Percentiles rank a stretch among this genome's conserved stretches.
Evolutionary conservation across 2,113 vertebrate species (phyloP).

Genomic region (Amphiprion percula): DNA sequence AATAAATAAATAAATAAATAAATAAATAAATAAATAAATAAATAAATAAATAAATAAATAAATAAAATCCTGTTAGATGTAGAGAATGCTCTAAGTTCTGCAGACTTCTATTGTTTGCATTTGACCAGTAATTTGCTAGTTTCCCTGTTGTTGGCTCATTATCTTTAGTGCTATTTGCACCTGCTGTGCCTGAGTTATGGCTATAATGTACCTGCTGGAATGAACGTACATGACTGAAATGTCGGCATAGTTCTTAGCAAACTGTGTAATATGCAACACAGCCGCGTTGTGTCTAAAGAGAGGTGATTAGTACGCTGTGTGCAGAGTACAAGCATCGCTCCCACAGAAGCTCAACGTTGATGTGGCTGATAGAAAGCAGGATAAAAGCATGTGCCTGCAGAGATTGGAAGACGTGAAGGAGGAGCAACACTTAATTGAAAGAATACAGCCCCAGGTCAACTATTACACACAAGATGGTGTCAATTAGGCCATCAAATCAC

Average conservation of each 20-base stretch:
- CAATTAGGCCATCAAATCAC: slow-evolving; percentile 82
- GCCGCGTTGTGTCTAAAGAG: slow-evolving; percentile 35
- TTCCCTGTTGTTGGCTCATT: not conserved
- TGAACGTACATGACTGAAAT: not conserved
- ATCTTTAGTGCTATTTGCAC: not conserved
- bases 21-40: too few relatives aligned
- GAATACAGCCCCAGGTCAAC: slow-evolving; percentile 77
- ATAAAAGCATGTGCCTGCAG: slow-evolving; percentile 64
- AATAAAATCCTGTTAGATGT: too few relatives aligned
- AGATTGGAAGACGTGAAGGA: slow-evolving; percentile 54
- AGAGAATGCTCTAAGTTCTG: too few relatives aligned
- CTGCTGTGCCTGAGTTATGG: slow-evolving; percentile 10
- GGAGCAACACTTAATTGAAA: slow-evolving; percentile 78
- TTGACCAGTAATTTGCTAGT: not conserved
- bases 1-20: too few relatives aligned
- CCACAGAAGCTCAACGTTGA: slow-evolving; percentile 41
- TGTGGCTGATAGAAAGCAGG: slow-evolving; percentile 45
- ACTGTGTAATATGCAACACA: slow-evolving; percentile 5
- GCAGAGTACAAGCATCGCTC: slow-evolving; percentile 28
- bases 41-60: too few relatives aligned
- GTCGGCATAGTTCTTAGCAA: not conserved
- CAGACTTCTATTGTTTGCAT: too few relatives aligned
- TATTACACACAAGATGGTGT: slow-evolving; percentile 81
- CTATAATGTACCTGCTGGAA: not conserved
- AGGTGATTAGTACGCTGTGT: slow-evolving; percentile 36